phyloP scores from a whole-genome alignment of 2,888 invertebrate species.

The Lymantria monacha region DNA sequence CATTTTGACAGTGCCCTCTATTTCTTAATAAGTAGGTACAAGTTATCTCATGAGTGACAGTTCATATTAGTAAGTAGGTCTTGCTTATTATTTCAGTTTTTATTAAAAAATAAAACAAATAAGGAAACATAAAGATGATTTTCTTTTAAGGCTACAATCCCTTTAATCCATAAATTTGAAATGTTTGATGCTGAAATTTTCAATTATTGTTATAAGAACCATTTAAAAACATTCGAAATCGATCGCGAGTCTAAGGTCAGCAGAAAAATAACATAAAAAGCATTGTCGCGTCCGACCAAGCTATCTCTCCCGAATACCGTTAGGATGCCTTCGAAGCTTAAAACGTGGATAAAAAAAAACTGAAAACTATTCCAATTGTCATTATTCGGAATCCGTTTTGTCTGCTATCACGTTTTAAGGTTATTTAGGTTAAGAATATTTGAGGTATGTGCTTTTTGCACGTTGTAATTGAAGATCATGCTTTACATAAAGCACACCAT shows the following conservation, averaged over 20 bases:
- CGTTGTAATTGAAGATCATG: background rate
- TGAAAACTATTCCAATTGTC: conserved; percentile 81
- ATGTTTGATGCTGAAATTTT: too few relatives aligned
- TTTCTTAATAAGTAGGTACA: too few relatives aligned
- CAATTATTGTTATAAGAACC: conserved; percentile 23
- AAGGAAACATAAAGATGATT: too few relatives aligned
- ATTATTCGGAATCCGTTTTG: conserved; percentile 79
- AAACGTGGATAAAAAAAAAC: conserved; percentile 61
- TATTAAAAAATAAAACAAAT: too few relatives aligned
- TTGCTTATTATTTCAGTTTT: too few relatives aligned
- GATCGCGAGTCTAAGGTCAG: conserved; percentile 67
- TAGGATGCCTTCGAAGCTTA: conserved; percentile 73
- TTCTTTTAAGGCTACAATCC: too few relatives aligned
- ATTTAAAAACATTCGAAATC: conserved; percentile 53
- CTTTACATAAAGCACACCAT: too few relatives aligned
- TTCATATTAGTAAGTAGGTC: too few relatives aligned
- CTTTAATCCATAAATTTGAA: too few relatives aligned
- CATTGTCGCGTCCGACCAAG: conserved; percentile 67
- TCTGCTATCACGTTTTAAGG: conserved; percentile 59
- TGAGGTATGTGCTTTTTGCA: conserved; percentile 26
- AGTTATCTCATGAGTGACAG: too few relatives aligned
- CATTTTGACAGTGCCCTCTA: too few relatives aligned
- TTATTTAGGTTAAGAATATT: conserved; percentile 31
- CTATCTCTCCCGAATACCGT: conserved; percentile 78
- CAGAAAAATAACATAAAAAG: conserved; percentile 72